Base-by-base conservation (phyloP, 2,113 vertebrate genomes). In the Pollachius pollachius region DNA sequence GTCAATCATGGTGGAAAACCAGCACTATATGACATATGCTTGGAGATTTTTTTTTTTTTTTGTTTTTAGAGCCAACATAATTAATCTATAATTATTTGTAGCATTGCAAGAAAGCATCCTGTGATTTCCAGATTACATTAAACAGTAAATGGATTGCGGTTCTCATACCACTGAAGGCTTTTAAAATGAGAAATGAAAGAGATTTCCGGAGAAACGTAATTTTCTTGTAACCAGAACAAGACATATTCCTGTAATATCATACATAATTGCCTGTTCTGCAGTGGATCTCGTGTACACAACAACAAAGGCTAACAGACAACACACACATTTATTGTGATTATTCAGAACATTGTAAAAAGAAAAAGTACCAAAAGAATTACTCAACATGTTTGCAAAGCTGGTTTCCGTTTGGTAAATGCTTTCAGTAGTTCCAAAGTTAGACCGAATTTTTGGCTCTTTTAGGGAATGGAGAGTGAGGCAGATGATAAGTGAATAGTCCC, bases 221-320 rank as follows among this genome's bases (percentile, higher is more conserved):
- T 93, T 91, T 84, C 85, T 87, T 76, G 83, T 85, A 91, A 90
- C 85, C 89, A 88, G 91, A 93, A 90, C 88, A 91, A 92, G 91
- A 90, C 86, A 80, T 91, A 89, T 91, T 92, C 91, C 89, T 92
- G 90, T 92, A 92, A 92, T 90, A 85, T 88, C 71, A 75, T 84
- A 84, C 84, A 88, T 91, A 90, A 92, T 91, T 91, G 86, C 75
- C 73, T 87, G 86, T 84, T 91, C 89, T 93, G 90, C 81, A 72
- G 85, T 89, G 81, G 84, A 92, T 91, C 91, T 88, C 73, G 86
- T 77, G 67, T 77, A 88, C 78, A 83, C 52, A 77, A 90, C 88
- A 89, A 91, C 91, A 91, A 92, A 91, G 90, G 90, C 89, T 88
- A 84, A 84, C 87, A 90, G 90, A 92, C 90, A 89, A 91, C 41